These are phyloP conservation scores for Eptatretus burgeri DNA, from an alignment of 2,113 vertebrate genomes.

Conservation along the genomic window DNA sequence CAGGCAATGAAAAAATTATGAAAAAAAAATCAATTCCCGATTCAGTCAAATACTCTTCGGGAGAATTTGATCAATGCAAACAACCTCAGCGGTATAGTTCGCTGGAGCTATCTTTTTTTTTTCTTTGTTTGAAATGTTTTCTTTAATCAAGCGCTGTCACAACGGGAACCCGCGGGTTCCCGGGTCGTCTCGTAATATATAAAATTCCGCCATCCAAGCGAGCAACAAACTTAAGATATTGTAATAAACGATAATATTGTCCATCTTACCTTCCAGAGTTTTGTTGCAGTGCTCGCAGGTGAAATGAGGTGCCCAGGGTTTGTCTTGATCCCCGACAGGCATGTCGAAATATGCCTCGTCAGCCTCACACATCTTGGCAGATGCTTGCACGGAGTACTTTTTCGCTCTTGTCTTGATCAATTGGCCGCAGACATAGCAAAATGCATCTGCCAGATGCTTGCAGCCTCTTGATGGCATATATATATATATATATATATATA, in stretches of 20 bases:
- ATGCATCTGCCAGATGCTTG: neutral
- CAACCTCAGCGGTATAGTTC: neutral
- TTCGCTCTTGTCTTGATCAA: neutral
- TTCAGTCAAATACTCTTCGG: too few relatives aligned
- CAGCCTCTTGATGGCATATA: neutral
- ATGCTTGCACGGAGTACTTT: neutral
- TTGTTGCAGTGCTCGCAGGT: neutral
- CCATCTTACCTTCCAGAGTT: conserved; percentile 4
- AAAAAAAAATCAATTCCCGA: too few relatives aligned
- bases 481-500: neutral
- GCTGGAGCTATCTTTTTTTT: neutral
- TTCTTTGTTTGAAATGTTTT: neutral
- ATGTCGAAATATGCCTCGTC: neutral
- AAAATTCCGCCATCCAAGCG: neutral
- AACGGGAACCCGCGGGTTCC: too few relatives aligned
- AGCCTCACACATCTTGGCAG: neutral
- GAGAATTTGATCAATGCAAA: too few relatives aligned
- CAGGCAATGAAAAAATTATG: too few relatives aligned
- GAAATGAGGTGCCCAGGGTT: neutral
- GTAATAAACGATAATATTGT: neutral
- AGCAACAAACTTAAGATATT: neutral
- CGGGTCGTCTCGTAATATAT: too few relatives aligned
- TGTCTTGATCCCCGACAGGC: conserved; percentile 3
- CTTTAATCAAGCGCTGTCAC: too few relatives aligned
- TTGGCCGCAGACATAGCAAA: neutral